Percentiles rank a stretch among this genome's conserved stretches.
These are phyloP conservation scores for Meleagris gallopavo DNA, from an alignment of 2,113 vertebrate genomes.

Conservation along the genomic window DNA sequence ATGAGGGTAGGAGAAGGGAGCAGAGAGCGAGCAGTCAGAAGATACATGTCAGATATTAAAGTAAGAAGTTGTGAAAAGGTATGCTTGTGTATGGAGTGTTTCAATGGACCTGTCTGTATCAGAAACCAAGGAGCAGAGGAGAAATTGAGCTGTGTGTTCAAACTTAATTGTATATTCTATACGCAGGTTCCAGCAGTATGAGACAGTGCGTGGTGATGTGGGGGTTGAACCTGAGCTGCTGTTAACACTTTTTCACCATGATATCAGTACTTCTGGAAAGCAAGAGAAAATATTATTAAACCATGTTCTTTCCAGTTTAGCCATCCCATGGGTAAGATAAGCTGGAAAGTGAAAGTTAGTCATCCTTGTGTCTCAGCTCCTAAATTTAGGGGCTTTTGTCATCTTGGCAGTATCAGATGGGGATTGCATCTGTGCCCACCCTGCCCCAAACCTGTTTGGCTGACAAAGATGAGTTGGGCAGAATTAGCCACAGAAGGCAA, in stretches of 20 bases:
- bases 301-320: background rate
- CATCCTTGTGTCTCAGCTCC: background rate
- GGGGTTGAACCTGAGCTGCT: background rate
- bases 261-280: background rate
- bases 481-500: background rate
- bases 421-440: background rate
- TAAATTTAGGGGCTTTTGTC: background rate
- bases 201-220: background rate
- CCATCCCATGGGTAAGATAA: background rate
- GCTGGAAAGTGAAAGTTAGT: background rate
- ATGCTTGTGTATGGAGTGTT: background rate
- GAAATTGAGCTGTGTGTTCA: background rate
- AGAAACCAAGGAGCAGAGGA: background rate
- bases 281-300: background rate
- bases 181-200: background rate
- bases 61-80: background rate
- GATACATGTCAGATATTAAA: background rate
- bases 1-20: background rate
- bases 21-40: background rate
- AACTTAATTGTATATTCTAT: fast-evolving
- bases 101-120: background rate
- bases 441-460: background rate
- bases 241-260: background rate
- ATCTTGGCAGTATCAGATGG: background rate
- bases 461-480: background rate